Evolutionary conservation across 2,113 vertebrate species (phyloP).

Genomic region (Pseudois nayaur): DNA sequence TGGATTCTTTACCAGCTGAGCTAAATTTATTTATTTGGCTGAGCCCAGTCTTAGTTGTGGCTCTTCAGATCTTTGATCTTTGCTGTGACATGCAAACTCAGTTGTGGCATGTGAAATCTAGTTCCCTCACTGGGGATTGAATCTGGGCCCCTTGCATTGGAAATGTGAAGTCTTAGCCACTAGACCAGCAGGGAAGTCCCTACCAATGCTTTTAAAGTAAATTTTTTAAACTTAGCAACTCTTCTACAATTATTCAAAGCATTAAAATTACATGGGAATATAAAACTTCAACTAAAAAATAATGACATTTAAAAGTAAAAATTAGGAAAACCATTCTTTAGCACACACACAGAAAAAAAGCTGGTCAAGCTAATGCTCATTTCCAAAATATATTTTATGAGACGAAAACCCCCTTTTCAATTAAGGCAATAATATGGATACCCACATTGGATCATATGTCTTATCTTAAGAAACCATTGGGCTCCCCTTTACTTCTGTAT

Average conservation of each 20-base stretch:
- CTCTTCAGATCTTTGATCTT: neutral
- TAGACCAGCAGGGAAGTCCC: neutral
- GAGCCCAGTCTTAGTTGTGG: neutral
- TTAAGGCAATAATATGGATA: neutral
- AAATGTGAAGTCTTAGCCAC: neutral
- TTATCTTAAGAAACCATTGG: neutral
- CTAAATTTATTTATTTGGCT: neutral
- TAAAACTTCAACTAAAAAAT: neutral
- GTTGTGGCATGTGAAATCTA: neutral
- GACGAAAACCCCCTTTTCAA: neutral
- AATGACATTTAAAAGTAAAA: conserved; percentile 7
- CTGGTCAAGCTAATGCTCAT: neutral
- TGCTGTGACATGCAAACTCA: neutral
- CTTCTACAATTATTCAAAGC: conserved; percentile 3
- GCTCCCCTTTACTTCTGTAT: neutral
- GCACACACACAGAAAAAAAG: neutral
- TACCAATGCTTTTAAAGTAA: conserved; percentile 18
- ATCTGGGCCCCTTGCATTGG: neutral
- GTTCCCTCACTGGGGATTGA: neutral
- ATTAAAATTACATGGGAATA: conserved; percentile 6
- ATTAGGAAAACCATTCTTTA: neutral
- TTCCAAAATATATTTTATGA: neutral
- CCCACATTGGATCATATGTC: neutral
- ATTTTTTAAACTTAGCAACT: neutral
- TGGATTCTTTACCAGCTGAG: neutral